Percentiles rank a stretch among this genome's conserved stretches.
These are phyloP conservation scores for Lochmaea capreae DNA, from an alignment of 2,888 invertebrate genomes.

Conservation along the genomic window DNA sequence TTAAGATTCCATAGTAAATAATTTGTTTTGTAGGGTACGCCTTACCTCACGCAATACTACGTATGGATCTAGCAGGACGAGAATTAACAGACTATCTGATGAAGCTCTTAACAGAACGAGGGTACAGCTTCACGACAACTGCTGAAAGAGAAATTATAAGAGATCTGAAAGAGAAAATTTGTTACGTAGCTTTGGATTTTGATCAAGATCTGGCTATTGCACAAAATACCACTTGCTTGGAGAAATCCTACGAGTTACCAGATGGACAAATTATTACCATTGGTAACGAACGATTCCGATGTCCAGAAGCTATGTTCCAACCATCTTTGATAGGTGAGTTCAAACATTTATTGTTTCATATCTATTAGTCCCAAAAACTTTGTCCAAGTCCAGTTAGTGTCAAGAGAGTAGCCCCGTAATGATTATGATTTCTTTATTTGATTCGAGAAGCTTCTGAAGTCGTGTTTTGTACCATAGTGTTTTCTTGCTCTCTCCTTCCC, in stretches of 20 bases:
- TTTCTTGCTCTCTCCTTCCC: too few species aligned
- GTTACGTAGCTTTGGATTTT: slow-evolving; percentile 78
- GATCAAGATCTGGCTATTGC: slow-evolving; percentile 68
- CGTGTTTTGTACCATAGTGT: too few species aligned
- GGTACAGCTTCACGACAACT: slow-evolving; percentile 64
- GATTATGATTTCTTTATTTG: too few species aligned
- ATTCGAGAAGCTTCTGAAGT: too few species aligned
- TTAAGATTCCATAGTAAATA: too few species aligned
- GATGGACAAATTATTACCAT: slow-evolving; percentile 69
- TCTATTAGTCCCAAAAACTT: too few species aligned
- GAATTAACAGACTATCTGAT: slow-evolving; percentile 65
- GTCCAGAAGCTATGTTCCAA: slow-evolving; percentile 75
- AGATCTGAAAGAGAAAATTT: slow-evolving; percentile 76
- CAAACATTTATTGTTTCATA: not conserved
- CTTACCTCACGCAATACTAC: slow-evolving; percentile 63
- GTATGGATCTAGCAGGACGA: slow-evolving; percentile 63
- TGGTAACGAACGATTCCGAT: slow-evolving; percentile 74
- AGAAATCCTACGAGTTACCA: slow-evolving; percentile 70
- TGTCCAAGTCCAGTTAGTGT: too few species aligned
- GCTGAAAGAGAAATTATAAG: slow-evolving; percentile 65
- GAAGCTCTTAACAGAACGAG: slow-evolving; percentile 64
- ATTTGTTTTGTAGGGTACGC: slow-evolving; percentile 59
- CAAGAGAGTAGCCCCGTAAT: too few species aligned
- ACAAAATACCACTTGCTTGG: slow-evolving; percentile 74
- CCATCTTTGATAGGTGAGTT: slow-evolving; percentile 63